Evolutionary conservation across 2,888 invertebrate species (phyloP).

Genomic region (Metacarcinus magister): DNA sequence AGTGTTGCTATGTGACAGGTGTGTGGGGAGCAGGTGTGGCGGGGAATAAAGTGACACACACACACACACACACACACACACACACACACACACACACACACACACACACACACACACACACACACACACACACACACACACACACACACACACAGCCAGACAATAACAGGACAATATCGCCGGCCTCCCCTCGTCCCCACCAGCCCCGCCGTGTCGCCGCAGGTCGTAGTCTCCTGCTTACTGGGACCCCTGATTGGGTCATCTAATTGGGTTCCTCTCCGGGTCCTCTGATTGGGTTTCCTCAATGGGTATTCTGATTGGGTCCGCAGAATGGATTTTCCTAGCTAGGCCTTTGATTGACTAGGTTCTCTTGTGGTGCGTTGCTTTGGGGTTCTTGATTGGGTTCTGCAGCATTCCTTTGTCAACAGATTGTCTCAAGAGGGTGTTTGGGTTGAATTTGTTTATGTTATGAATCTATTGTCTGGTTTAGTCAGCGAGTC

Average conservation of each 20-base stretch:
- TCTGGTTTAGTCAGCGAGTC: neutral
- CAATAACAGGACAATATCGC: conserved; percentile 31
- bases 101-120: neutral
- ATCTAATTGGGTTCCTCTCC: neutral
- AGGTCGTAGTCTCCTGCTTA: conserved; percentile 26
- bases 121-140: neutral
- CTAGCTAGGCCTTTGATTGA: neutral
- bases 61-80: neutral
- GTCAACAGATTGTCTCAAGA: neutral
- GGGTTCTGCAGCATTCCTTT: neutral
- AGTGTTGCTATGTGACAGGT: neutral
- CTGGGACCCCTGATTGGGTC: conserved; percentile 7
- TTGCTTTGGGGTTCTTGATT: neutral
- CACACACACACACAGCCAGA: neutral
- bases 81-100: neutral
- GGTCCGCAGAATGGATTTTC: conserved; percentile 34
- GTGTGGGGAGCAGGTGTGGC: neutral
- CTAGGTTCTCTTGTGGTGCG: neutral
- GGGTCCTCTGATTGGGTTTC: conserved; percentile 10
- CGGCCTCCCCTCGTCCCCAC: neutral
- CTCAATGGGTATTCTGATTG: conserved; percentile 41
- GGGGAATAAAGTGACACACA: neutral
- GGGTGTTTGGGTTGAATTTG: neutral
- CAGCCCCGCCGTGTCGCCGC: neutral
- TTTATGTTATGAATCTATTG: neutral